phyloP scores from a whole-genome alignment of 2,113 vertebrate genomes.

The Potamarius usumacintae region DNA sequence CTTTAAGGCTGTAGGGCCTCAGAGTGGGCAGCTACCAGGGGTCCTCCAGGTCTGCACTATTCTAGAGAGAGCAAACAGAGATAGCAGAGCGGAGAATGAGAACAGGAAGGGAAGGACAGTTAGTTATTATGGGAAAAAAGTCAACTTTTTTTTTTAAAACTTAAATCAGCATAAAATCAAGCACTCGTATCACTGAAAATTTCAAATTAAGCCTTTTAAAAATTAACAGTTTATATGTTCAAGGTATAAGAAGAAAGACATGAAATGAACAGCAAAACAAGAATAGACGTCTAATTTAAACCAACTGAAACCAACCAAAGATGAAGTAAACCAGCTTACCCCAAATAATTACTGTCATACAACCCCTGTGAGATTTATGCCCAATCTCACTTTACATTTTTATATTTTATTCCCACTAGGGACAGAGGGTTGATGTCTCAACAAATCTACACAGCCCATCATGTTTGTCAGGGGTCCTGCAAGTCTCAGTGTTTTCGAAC shows the following conservation, averaged over 20 bases:
- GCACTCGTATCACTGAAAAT: background rate
- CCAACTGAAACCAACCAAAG: background rate
- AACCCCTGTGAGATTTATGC: background rate
- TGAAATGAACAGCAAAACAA: background rate
- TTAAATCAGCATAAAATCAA: background rate
- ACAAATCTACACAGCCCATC: background rate
- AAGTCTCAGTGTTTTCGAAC: background rate
- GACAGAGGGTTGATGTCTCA: background rate
- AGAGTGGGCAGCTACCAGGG: conserved; percentile 86
- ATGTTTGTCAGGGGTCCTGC: background rate
- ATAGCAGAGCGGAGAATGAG: conserved; percentile 64
- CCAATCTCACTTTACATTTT: background rate
- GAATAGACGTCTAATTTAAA: background rate
- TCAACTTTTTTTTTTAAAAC: background rate
- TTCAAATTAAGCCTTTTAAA: background rate
- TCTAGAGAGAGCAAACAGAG: conserved; percentile 75
- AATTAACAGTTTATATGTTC: background rate
- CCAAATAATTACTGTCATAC: background rate
- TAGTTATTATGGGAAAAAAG: background rate
- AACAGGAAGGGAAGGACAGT: background rate
- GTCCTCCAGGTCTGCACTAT: conserved; percentile 92
- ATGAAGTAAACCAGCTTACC: background rate
- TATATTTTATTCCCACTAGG: background rate
- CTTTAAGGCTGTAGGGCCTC: conserved; percentile 78
- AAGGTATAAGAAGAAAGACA: background rate